Conservation (phyloP, 2,113 vertebrate species). For the Astur gentilis region DNA sequence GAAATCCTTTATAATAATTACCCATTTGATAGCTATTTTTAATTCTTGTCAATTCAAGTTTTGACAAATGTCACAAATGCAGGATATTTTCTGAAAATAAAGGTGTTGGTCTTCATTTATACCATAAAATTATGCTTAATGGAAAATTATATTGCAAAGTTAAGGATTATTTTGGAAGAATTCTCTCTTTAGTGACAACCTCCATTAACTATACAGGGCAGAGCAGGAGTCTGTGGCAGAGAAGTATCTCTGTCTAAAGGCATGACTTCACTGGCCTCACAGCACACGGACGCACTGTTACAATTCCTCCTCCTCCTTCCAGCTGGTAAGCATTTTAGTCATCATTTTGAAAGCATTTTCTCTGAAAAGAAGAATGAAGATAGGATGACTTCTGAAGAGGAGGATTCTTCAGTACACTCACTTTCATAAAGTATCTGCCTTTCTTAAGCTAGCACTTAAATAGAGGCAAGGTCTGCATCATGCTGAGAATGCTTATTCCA, state of each 20-base stretch:
- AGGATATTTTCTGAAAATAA: not conserved
- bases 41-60: not conserved
- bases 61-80: not conserved
- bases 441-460: not conserved
- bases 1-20: not conserved
- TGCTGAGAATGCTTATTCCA: not conserved
- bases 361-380: not conserved
- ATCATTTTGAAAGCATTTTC: not conserved
- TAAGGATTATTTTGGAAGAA: not conserved
- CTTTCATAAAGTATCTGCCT: not conserved
- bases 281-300: not conserved
- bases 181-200: not conserved
- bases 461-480: not conserved
- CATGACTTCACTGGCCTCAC: not conserved
- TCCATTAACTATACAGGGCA: not conserved
- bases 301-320: not conserved
- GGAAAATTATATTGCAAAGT: not conserved
- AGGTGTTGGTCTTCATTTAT: not conserved
- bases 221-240: not conserved
- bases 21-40: not conserved
- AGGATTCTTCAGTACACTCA: not conserved
- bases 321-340: not conserved
- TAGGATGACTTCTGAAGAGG: not conserved
- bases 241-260: not conserved
- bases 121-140: not conserved